These are phyloP conservation scores for Erythrocercus mccallii DNA, from an alignment of 2,113 vertebrate genomes.

Conservation along the genomic window DNA sequence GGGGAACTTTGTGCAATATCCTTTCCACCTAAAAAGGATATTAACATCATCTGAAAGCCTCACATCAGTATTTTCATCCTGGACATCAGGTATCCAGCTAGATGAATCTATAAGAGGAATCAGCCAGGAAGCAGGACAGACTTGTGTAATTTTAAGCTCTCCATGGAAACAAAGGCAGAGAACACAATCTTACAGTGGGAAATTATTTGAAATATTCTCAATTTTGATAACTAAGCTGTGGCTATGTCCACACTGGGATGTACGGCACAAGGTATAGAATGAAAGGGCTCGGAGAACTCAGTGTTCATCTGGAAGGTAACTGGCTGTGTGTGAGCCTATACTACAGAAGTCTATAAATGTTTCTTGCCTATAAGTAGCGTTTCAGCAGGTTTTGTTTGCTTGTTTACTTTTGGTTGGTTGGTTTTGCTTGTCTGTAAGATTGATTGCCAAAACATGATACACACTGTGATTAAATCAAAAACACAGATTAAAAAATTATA, in stretches of 20 bases:
- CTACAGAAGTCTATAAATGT: background rate
- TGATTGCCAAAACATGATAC: background rate
- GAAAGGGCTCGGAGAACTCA: background rate
- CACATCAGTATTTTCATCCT: background rate
- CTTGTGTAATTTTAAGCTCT: background rate
- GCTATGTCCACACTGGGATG: background rate
- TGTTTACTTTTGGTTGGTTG: background rate
- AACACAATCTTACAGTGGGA: background rate
- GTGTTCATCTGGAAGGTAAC: background rate
- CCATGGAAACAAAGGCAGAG: background rate
- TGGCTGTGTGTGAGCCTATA: background rate
- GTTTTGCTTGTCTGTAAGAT: background rate
- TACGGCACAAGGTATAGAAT: background rate
- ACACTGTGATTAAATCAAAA: background rate
- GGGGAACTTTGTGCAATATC: background rate
- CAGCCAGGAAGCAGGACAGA: background rate
- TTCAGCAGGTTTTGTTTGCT: background rate
- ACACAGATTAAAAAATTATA: background rate
- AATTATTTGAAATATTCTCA: background rate
- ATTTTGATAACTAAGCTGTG: background rate
- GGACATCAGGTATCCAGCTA: background rate
- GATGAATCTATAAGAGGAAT: background rate
- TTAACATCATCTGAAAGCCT: background rate
- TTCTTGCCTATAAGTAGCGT: background rate
- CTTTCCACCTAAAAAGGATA: background rate